Evolutionary conservation across 2,797 vertebrate species (phyloP).

Genomic region (Gymnocypris eckloni): DNA sequence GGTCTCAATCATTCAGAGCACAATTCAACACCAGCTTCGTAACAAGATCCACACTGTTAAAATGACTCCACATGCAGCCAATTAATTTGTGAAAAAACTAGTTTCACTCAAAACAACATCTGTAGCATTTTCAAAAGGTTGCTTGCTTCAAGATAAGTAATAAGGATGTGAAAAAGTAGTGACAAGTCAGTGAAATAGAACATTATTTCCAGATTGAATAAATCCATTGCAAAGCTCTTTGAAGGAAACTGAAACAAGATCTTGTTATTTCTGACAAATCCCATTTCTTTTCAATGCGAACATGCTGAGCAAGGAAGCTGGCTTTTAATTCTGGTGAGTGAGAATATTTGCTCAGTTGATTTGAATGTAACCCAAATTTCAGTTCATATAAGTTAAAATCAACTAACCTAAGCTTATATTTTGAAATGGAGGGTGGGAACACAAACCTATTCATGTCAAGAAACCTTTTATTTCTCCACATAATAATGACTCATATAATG

Average conservation of each 20-base stretch:
- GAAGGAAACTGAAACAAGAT: conserved; percentile 59
- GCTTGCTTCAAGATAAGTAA: conserved; percentile 38
- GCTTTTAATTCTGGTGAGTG: conserved; percentile 50
- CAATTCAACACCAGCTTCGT: conserved; percentile 40
- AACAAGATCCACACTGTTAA: conserved; percentile 44
- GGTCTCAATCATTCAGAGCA: conserved; percentile 26
- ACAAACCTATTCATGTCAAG: not conserved
- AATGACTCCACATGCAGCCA: conserved; percentile 47
- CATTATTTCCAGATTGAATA: conserved; percentile 61
- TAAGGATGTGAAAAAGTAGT: conserved; percentile 46
- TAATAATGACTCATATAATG: not conserved
- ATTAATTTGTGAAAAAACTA: conserved; percentile 45
- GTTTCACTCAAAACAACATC: conserved; percentile 54
- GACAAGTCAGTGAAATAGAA: conserved; percentile 54
- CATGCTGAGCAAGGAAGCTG: conserved; percentile 52
- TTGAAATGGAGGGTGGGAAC: not conserved
- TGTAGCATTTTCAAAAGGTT: conserved; percentile 48
- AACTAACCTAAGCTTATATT: not conserved
- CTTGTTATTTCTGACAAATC: conserved; percentile 57
- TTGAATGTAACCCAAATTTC: conserved; percentile 54
- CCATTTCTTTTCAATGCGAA: conserved; percentile 51
- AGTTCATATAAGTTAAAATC: conserved; percentile 53
- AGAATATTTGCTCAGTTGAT: conserved; percentile 63
- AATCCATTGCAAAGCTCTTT: conserved; percentile 62
- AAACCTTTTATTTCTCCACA: conserved; percentile 8